Evolutionary conservation across 2,888 invertebrate species (phyloP).

Genomic region (Danaus chrysippus): DNA sequence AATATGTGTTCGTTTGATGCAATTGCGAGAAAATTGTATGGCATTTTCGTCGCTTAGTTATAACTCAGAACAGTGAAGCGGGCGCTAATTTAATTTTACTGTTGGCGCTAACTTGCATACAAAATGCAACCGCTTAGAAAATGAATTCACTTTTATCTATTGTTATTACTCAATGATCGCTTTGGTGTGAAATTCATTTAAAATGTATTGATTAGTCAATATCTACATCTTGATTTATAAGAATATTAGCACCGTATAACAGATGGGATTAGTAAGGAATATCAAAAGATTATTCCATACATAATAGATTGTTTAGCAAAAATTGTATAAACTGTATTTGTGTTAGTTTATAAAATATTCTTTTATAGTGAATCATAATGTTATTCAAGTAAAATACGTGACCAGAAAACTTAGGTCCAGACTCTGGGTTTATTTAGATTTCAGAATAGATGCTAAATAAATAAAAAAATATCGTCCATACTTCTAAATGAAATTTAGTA

Average conservation of each 20-base stretch:
- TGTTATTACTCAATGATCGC: neutral
- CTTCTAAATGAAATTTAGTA: no score
- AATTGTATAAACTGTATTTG: constrained; percentile 59
- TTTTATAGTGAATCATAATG: constrained; percentile 49
- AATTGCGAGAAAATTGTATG: constrained; percentile 8
- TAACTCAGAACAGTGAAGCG: constrained; percentile 27
- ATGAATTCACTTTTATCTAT: neutral
- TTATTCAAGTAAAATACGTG: constrained; percentile 55
- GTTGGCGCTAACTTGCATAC: constrained; percentile 22
- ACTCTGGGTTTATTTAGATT: constrained; percentile 37
- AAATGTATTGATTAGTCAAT: neutral
- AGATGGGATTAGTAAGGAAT: no score
- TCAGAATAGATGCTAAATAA: neutral
- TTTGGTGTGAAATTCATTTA: neutral
- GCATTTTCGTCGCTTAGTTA: constrained; percentile 13
- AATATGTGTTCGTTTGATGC: neutral
- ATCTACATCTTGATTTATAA: no score
- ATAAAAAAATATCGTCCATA: no score
- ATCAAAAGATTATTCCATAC: constrained; percentile 43
- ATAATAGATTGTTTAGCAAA: constrained; percentile 48
- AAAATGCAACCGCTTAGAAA: constrained; percentile 21
- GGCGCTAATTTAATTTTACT: constrained; percentile 28
- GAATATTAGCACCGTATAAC: no score
- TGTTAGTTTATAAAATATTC: constrained; percentile 62
- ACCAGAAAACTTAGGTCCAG: constrained; percentile 43